Evolutionary conservation across 2,113 vertebrate genomes (phyloP).

Genomic region (Phylloscopus trochilus): DNA sequence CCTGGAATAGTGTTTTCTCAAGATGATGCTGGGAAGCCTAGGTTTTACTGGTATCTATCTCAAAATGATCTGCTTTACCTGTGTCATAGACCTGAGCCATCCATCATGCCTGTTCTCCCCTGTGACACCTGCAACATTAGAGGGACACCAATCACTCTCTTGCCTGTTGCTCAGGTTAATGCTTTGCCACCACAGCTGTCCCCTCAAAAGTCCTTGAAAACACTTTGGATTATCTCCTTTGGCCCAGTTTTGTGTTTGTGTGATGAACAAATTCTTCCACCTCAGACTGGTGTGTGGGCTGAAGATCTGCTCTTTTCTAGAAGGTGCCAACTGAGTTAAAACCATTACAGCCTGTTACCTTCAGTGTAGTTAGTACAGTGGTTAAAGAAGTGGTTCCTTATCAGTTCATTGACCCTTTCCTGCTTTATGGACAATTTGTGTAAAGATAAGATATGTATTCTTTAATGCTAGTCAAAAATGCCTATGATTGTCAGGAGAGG

Average conservation of each 20-base stretch:
- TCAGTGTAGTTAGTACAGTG: not conserved
- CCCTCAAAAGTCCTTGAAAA: not conserved
- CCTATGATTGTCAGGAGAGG: not conserved
- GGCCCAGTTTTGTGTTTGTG: not conserved
- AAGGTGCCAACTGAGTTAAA: not conserved
- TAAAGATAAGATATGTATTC: not conserved
- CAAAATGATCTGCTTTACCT: not conserved
- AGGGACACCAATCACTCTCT: accelerated
- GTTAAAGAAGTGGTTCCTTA: not conserved
- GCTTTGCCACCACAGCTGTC: not conserved
- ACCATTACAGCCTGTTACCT: not conserved
- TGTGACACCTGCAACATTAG: accelerated
- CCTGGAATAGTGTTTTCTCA: not conserved
- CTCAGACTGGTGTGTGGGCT: not conserved
- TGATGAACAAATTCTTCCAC: not conserved
- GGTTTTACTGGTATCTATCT: not conserved
- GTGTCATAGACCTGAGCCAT: not conserved
- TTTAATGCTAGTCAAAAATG: not conserved
- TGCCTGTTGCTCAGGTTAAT: not conserved
- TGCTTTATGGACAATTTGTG: not conserved
- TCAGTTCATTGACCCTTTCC: not conserved
- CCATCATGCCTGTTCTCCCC: not conserved
- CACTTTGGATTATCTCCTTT: not conserved
- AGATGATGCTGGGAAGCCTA: not conserved
- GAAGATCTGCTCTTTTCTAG: not conserved